These are phyloP conservation scores for Montifringilla adamsi DNA, from an alignment of 2,113 vertebrate genomes.

Conservation along the genomic window DNA sequence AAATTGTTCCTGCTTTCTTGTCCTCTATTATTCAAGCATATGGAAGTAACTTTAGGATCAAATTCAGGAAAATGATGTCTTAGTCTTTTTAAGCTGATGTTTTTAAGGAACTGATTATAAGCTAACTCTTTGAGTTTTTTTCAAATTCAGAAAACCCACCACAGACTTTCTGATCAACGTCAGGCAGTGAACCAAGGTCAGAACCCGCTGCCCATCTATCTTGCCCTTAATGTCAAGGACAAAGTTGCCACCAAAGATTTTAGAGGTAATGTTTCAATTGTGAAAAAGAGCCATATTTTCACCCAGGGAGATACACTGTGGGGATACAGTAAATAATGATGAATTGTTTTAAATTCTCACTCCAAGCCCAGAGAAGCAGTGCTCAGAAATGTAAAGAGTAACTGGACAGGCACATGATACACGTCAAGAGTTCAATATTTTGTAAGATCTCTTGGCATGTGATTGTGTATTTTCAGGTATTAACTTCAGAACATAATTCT, in stretches of 20 bases:
- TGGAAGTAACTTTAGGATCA: background rate
- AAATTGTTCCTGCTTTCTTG: background rate
- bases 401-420: background rate
- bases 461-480: background rate
- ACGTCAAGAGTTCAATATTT: background rate
- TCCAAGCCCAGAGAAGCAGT: background rate
- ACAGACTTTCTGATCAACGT: constrained; percentile 82
- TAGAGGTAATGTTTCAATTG: constrained; percentile 63
- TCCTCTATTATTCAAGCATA: background rate
- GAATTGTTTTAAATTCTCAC: background rate
- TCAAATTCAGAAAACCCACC: constrained; percentile 65
- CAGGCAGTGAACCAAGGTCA: constrained; percentile 77
- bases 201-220: constrained; percentile 86
- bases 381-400: background rate
- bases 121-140: background rate
- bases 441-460: background rate
- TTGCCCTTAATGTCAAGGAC: constrained; percentile 83
- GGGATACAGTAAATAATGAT: background rate
- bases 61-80: background rate
- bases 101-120: background rate
- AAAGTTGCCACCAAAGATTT: constrained; percentile 75
- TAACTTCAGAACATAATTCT: background rate
- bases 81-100: background rate
- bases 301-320: background rate
- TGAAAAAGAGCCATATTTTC: background rate